Conservation (phyloP, 2,113 vertebrate genomes). For the Rhinolophus ferrumequinum region DNA sequence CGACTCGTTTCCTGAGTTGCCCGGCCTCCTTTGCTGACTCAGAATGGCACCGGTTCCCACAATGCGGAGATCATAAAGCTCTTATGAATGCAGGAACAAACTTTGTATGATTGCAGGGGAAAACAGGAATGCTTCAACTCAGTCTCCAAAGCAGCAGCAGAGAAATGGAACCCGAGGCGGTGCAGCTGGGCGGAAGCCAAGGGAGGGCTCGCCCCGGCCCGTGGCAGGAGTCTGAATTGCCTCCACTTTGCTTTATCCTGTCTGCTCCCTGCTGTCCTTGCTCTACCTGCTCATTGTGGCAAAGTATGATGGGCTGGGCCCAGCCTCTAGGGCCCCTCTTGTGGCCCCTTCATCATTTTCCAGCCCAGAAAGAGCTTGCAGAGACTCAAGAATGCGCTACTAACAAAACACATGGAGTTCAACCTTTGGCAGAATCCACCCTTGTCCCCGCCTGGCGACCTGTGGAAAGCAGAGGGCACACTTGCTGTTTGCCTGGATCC, state of each 20-base stretch:
- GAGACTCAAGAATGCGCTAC: conserved; percentile 37
- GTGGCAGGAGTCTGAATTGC: not conserved
- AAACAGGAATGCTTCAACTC: not conserved
- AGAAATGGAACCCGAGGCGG: not conserved
- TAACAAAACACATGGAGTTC: not conserved
- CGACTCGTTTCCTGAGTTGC: conserved; percentile 3
- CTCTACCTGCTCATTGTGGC: not conserved
- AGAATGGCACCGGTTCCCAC: conserved; percentile 33
- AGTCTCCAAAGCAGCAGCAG: not conserved
- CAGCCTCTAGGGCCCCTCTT: conserved; percentile 20
- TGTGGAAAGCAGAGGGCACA: conserved; percentile 45
- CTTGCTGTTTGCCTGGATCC: conserved; percentile 69
- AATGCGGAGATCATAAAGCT: conserved; percentile 46
- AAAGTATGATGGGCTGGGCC: not conserved
- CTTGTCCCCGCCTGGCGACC: conserved; percentile 42
- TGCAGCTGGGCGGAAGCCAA: not conserved
- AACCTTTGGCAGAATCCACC: not conserved
- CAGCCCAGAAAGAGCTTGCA: not conserved
- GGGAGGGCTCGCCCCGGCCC: not conserved
- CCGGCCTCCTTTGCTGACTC: not conserved
- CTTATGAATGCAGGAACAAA: conserved; percentile 16
- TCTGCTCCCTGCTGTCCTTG: not conserved
- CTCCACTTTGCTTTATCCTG: accelerated
- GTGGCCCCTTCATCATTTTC: not conserved
- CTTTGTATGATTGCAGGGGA: not conserved